Conservation (phyloP, 1,140 invertebrate species). For the Pseudachorutes palmiensis region DNA sequence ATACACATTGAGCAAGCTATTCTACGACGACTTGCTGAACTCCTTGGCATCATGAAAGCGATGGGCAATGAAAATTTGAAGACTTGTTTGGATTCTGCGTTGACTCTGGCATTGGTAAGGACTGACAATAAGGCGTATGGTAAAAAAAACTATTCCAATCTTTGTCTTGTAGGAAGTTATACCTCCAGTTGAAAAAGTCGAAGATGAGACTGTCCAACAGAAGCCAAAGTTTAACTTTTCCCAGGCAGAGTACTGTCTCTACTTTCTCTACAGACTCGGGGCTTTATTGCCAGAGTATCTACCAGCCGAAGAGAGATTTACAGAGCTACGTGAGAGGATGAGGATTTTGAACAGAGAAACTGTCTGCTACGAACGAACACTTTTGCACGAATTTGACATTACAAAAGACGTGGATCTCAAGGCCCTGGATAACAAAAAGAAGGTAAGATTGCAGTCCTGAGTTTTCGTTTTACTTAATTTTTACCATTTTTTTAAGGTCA, state of each 20-base stretch:
- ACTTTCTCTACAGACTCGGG: not conserved
- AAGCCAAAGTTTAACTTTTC: not conserved
- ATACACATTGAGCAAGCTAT: slow-evolving; percentile 68
- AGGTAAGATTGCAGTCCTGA: slow-evolving; percentile 42
- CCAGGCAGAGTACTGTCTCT: not conserved
- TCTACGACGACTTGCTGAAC: slow-evolving; percentile 78
- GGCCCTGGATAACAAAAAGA: slow-evolving; percentile 73
- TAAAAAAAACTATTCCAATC: not conserved
- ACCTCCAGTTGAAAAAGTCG: slow-evolving; percentile 47
- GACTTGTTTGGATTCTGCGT: slow-evolving; percentile 62
- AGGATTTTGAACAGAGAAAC: slow-evolving; percentile 42
- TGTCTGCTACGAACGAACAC: slow-evolving; percentile 54
- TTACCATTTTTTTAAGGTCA: slow-evolving; percentile 43
- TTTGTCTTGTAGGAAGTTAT: slow-evolving; percentile 46
- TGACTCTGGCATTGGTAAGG: slow-evolving; percentile 46
- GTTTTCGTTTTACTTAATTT: not conserved
- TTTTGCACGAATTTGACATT: slow-evolving; percentile 68
- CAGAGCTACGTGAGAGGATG: not conserved
- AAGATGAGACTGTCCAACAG: not conserved
- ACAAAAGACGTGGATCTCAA: slow-evolving; percentile 53
- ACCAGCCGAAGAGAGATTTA: not conserved
- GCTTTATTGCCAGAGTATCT: not conserved
- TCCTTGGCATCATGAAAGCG: slow-evolving; percentile 53
- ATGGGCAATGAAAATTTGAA: slow-evolving; percentile 55
- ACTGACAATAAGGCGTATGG: not conserved